Conservation (phyloP, 2,113 vertebrate species). For the Delphinus delphis region DNA sequence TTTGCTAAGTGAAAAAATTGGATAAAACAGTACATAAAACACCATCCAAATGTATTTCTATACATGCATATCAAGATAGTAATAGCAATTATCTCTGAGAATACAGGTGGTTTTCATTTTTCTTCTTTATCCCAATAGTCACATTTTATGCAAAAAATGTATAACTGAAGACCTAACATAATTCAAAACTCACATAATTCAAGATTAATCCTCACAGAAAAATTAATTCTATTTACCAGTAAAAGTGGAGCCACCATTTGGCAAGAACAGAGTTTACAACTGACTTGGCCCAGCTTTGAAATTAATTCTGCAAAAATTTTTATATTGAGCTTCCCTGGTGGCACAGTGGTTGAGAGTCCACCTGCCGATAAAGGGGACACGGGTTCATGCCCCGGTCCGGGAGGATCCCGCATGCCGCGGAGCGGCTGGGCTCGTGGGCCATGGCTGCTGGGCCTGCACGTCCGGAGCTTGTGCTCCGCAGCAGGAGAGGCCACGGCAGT, state of each 20-base stretch:
- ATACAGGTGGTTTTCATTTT: background rate
- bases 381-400: no score
- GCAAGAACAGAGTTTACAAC: conserved; percentile 10
- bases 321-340: background rate
- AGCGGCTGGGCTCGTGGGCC: no score
- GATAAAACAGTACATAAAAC: background rate
- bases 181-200: conserved; percentile 15
- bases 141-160: background rate
- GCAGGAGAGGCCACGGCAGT: no score
- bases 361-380: no score
- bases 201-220: conserved; percentile 32
- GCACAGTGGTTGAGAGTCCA: no score
- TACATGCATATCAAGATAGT: background rate
- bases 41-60: conserved; percentile 25
- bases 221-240: conserved; percentile 15
- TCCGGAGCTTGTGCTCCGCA: no score
- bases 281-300: background rate
- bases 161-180: conserved; percentile 12
- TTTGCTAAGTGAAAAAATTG: conserved; percentile 32
- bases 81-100: background rate
- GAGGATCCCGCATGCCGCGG: no score
- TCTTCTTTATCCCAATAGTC: background rate
- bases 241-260: background rate
- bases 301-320: background rate
- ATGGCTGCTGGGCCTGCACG: no score